Percentiles rank a stretch among this genome's conserved stretches.
Evolutionary conservation across 2,113 vertebrate genomes (phyloP).

Genomic region (Tetrax tetrax): DNA sequence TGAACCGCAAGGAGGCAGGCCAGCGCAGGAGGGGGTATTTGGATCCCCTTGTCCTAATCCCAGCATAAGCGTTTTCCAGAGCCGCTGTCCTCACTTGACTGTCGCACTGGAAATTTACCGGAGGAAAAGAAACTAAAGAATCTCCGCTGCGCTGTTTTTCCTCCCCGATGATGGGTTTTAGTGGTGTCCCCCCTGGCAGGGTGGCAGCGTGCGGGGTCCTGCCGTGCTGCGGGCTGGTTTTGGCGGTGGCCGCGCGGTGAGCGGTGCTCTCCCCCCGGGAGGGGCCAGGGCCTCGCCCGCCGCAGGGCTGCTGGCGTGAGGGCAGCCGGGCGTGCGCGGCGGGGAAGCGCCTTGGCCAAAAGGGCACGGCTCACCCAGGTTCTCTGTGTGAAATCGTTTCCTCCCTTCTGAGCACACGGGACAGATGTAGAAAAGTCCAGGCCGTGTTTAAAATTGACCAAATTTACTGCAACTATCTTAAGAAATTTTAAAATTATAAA

Average conservation of each 20-base stretch:
- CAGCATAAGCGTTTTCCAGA: fast-evolving
- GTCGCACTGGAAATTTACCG: background rate
- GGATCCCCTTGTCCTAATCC: fast-evolving
- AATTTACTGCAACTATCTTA: background rate
- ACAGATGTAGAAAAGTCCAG: background rate
- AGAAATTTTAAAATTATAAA: background rate
- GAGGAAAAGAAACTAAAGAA: no score
- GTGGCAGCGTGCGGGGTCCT: fast-evolving
- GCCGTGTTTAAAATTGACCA: background rate
- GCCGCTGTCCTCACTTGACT: fast-evolving
- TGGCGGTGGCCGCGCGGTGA: fast-evolving
- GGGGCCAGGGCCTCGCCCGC: background rate
- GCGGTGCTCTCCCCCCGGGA: fast-evolving
- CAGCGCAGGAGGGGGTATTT: background rate
- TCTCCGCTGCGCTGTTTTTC: no score
- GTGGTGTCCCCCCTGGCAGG: background rate
- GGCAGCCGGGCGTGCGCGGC: background rate
- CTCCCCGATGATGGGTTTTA: no score
- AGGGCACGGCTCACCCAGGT: fast-evolving
- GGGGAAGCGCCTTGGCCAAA: background rate
- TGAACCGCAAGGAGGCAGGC: background rate
- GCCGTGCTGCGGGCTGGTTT: fast-evolving
- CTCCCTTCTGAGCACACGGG: fast-evolving
- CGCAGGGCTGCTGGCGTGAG: fast-evolving
- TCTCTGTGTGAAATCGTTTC: background rate